Percentiles rank a stretch among this genome's conserved stretches.
phyloP scores from a whole-genome alignment of 2,113 vertebrate genomes.

The Sminthopsis crassicaudata region DNA sequence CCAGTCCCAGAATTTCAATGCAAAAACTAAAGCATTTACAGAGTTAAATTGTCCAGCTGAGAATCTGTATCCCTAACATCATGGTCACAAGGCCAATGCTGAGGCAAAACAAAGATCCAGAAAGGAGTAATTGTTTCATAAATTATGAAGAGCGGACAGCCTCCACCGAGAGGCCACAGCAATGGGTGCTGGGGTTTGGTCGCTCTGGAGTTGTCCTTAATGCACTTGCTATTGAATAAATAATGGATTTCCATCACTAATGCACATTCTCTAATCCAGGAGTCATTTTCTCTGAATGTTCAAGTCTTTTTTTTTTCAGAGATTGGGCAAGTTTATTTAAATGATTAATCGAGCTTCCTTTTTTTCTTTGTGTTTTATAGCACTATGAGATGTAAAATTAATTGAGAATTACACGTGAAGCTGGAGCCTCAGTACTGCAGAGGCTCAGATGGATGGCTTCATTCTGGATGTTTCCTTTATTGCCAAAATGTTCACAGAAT shows the following conservation, averaged over 20 bases:
- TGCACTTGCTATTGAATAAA: slow-evolving; percentile 82
- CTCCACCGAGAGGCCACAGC: slow-evolving; percentile 60
- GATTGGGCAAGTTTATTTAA: slow-evolving; percentile 40
- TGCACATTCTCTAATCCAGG: slow-evolving; percentile 50
- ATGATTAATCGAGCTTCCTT: slow-evolving; percentile 12
- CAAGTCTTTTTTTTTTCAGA: slow-evolving; percentile 37
- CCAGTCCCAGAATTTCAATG: slow-evolving; percentile 56
- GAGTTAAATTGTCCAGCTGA: slow-evolving; percentile 50
- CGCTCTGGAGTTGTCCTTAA: slow-evolving; percentile 75
- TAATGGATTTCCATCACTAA: slow-evolving; percentile 75
- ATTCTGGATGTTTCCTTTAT: background rate
- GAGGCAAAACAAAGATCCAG: slow-evolving; percentile 33
- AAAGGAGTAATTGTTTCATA: slow-evolving; percentile 78
- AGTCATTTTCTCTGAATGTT: slow-evolving; percentile 49
- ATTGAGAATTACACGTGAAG: slow-evolving; percentile 9
- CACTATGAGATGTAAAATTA: slow-evolving; percentile 26
- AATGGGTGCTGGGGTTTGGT: slow-evolving; percentile 63
- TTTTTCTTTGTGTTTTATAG: slow-evolving; percentile 44
- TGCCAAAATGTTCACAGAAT: background rate
- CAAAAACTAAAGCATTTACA: background rate
- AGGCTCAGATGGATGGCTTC: background rate
- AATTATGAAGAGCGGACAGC: slow-evolving; percentile 79
- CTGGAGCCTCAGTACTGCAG: slow-evolving; percentile 11
- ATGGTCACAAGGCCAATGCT: slow-evolving; percentile 56
- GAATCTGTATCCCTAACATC: slow-evolving; percentile 69